These are phyloP conservation scores for Xanthostigma xanthostigma DNA, from an alignment of 2,888 invertebrate species.

Conservation along the genomic window DNA sequence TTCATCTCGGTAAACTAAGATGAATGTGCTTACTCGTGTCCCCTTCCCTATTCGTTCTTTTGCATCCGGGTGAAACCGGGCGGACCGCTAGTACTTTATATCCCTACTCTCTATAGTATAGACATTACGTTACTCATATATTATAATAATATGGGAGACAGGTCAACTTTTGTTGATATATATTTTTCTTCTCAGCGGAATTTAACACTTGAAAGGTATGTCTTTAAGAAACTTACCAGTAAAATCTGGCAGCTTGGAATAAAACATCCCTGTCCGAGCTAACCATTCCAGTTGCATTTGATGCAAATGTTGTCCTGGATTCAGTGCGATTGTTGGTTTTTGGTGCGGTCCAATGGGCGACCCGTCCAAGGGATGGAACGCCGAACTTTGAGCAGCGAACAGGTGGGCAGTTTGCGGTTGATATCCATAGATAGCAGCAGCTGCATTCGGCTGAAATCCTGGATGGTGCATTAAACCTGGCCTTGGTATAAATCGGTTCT, in stretches of 20 bases:
- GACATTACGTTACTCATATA: no score
- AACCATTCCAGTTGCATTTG: constrained; percentile 81
- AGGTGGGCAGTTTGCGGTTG: constrained; percentile 40
- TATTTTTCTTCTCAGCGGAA: no score
- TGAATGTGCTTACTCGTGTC: no score
- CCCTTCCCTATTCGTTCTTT: no score
- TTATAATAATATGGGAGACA: no score
- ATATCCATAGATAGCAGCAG: constrained; percentile 23
- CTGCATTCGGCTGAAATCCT: constrained; percentile 7
- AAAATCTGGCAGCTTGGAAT: constrained; percentile 73
- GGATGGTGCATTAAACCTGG: constrained; percentile 37
- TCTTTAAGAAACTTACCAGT: constrained; percentile 44
- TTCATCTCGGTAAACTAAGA: no score
- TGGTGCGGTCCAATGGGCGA: constrained; percentile 12
- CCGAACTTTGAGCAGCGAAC: constrained; percentile 29
- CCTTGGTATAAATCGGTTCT: constrained; percentile 38
- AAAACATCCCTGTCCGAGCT: constrained; percentile 83
- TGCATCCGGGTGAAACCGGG: no score
- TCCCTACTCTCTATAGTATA: no score
- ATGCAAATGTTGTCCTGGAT: constrained; percentile 40
- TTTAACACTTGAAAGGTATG: no score
- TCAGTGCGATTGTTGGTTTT: constrained; percentile 26
- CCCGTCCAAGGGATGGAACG: constrained; percentile 37
- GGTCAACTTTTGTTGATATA: no score
- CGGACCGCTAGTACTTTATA: no score